Evolutionary conservation across 2,113 vertebrate genomes (phyloP), one percentile per base, ranked within the genome.

Genomic region (Urocitellus parryii): DNA sequence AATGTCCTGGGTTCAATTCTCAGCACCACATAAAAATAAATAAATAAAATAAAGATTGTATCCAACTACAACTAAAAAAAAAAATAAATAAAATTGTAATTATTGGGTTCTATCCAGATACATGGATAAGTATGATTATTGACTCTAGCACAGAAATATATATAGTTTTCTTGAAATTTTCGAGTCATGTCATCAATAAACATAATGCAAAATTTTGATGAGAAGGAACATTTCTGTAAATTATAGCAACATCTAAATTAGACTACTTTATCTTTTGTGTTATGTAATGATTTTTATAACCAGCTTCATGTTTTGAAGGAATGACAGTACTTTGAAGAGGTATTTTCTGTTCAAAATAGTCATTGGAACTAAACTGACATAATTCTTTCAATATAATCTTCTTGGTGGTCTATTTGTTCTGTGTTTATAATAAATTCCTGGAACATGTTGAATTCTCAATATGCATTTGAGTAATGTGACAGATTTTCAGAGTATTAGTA

Each of bases 391-490:
- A 34, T 95, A 13, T 13, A 67, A 90, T 79, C 27, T 22, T 72
- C 1, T 67, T 87, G 29, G 24, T 39, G 68, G 11, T 80, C 67
- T 91, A 2, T 88, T 94, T 91, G 4, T 88, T 94, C 17, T 68
- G 1, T 72, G 34, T 90, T 88, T 84, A 14, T 93, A 85, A 48
- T 76, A 63, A 93, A 56, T 63, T 93, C 90, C 81, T 78, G 45
- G 56, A 51, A n/a, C 68, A 94, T 91, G 63, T 51, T 51, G 24
- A 94, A 88, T 94, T 92, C 58, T 94, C 16, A 94, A 45, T 2
- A 12, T 73, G 0, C 53, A 61, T 90, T 84, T 77, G 27, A 81
- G 2, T 77, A 76, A 78, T 88, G 25, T 53, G 58, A 92, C 86
- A 72, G 39, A 11, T 34, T 63, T 81, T 82, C 72, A 89, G 5